A percentile compares a stretch with the other conserved stretches of the same genome.
These are phyloP conservation scores for Sipha flava DNA, from an alignment of 1,140 invertebrate species.

Conservation along the genomic window DNA sequence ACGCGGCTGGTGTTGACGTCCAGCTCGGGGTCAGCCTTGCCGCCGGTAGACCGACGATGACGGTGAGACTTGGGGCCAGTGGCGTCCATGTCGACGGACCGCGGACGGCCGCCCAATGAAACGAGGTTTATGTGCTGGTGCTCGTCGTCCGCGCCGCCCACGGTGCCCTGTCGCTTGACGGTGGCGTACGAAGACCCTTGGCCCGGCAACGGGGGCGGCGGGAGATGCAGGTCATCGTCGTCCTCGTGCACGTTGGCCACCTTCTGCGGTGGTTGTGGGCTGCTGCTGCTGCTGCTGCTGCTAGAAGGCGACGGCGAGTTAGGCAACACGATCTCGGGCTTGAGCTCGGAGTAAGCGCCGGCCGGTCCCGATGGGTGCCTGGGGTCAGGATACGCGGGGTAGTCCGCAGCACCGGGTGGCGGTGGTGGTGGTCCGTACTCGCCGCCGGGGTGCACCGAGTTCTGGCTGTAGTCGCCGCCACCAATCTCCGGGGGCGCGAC, in stretches of 20 bases:
- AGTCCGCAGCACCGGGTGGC: no score
- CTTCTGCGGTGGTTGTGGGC: conserved; percentile 25
- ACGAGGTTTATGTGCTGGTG: conserved; percentile 55
- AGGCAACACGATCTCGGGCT: conserved; percentile 66
- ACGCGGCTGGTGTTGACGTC: conserved; percentile 83
- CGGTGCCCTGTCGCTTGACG: conserved; percentile 69
- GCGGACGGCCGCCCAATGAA: conserved; percentile 69
- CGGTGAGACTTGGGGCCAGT: conserved; percentile 59
- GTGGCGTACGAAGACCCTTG: conserved; percentile 64
- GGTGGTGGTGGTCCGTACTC: conserved; percentile 52
- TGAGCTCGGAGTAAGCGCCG: conserved; percentile 71
- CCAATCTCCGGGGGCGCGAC: conserved; percentile 46
- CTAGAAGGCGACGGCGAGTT: conserved; percentile 57
- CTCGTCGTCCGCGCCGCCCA: conserved; percentile 54
- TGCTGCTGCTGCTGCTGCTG: conserved; percentile 36
- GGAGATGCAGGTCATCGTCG: conserved; percentile 57
- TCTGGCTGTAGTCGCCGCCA: conserved; percentile 59
- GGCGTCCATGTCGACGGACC: conserved; percentile 63
- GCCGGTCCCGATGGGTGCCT: conserved; percentile 69
- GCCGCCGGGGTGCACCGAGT: conserved; percentile 48
- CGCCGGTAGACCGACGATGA: conserved; percentile 44
- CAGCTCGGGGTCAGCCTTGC: conserved; percentile 45
- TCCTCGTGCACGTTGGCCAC: conserved; percentile 43
- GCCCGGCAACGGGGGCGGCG: conserved; percentile 69
- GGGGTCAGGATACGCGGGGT: conserved; percentile 53